phyloP scores from a whole-genome alignment of 2,113 vertebrate species.

The Hemibates koningsi region DNA sequence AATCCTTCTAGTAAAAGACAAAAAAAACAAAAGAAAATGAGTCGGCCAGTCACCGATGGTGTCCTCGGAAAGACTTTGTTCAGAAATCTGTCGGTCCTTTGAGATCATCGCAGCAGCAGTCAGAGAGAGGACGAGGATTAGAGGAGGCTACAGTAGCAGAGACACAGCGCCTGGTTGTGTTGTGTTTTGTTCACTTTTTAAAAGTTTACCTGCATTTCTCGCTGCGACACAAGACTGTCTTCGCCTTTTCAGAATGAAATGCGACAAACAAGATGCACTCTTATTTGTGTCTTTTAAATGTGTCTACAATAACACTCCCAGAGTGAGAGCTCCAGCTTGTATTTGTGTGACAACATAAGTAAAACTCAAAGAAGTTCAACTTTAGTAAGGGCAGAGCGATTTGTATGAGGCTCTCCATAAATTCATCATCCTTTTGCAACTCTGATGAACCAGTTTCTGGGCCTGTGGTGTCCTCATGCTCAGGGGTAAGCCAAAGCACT shows the following conservation, averaged over 20 bases:
- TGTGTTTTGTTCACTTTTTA: not conserved
- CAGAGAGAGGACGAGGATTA: not conserved
- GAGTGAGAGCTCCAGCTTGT: not conserved
- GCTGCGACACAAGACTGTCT: not conserved
- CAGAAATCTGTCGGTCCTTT: slow-evolving; percentile 7
- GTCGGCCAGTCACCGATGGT: not conserved
- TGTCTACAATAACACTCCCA: not conserved
- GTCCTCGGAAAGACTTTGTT: not conserved
- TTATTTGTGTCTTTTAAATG: not conserved
- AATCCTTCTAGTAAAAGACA: not conserved
- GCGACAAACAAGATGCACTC: not conserved
- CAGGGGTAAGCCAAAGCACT: not conserved
- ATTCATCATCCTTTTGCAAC: slow-evolving; percentile 30
- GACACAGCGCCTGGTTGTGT: not conserved
- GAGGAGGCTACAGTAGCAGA: not conserved
- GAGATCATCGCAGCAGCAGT: slow-evolving; percentile 3
- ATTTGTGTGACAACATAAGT: not conserved
- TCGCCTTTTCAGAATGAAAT: not conserved
- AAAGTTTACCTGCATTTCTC: not conserved
- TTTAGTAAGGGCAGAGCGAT: not conserved
- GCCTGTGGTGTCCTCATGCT: not conserved
- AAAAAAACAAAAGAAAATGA: not conserved
- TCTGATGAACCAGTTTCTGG: slow-evolving; percentile 41
- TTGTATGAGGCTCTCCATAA: not conserved
- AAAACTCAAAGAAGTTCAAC: not conserved